Percentiles rank a stretch among this genome's conserved stretches.
Evolutionary conservation across 2,888 invertebrate species (phyloP).

Genomic region (Platerodrilus igneus): DNA sequence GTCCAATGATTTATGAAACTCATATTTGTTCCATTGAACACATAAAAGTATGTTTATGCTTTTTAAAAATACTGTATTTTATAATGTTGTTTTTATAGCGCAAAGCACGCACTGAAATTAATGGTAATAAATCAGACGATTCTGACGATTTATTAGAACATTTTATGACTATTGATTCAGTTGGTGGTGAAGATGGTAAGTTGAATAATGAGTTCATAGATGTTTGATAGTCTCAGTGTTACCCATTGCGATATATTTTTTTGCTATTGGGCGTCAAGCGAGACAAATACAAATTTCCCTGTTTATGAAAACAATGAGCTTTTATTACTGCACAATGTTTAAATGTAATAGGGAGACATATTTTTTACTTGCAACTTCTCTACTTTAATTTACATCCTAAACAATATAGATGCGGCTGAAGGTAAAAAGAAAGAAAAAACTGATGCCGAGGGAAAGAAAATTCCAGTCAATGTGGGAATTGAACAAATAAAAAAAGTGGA

Average conservation of each 20-base stretch:
- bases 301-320: slow-evolving; percentile 21
- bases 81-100: slow-evolving; percentile 45
- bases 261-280: slow-evolving; percentile 26
- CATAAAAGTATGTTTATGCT: slow-evolving; percentile 61
- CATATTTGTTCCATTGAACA: slow-evolving; percentile 79
- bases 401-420: slow-evolving; percentile 28
- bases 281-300: slow-evolving; percentile 28
- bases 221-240: slow-evolving; percentile 30
- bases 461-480: slow-evolving; percentile 68
- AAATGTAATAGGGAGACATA: background rate
- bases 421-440: slow-evolving; percentile 27
- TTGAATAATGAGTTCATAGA: slow-evolving; percentile 52
- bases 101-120: slow-evolving; percentile 50
- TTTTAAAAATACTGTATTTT: slow-evolving; percentile 12
- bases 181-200: slow-evolving; percentile 76
- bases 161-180: slow-evolving; percentile 84
- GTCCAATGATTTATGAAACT: slow-evolving; percentile 80
- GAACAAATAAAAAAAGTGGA: slow-evolving; percentile 75
- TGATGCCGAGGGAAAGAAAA: slow-evolving; percentile 49
- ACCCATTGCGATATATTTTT: slow-evolving; percentile 25
- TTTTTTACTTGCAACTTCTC: background rate
- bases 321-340: background rate
- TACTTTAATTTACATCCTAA: background rate
- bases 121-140: slow-evolving; percentile 42
- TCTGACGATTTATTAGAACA: slow-evolving; percentile 65